These are phyloP conservation scores for Peromyscus californicus DNA, from an alignment of 2,113 vertebrate species.

Conservation along the genomic window DNA sequence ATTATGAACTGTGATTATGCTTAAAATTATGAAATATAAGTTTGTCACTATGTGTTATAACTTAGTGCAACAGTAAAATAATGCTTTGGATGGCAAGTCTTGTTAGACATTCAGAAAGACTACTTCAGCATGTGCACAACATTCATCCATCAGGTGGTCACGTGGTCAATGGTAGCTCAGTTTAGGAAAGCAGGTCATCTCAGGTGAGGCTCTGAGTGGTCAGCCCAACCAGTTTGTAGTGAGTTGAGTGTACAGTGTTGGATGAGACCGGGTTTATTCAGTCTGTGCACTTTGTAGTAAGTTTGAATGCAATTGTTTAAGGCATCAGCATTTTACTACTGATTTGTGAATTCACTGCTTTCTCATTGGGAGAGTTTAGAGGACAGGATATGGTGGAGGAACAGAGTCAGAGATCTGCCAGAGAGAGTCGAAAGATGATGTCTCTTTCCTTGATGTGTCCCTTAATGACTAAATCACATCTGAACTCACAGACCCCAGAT, in stretches of 20 bases:
- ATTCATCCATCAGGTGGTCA: neutral
- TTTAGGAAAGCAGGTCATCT: neutral
- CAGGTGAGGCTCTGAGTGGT: too few relatives aligned
- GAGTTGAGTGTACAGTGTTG: neutral
- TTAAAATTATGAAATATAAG: neutral
- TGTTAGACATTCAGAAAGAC: neutral
- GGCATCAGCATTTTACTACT: accelerated
- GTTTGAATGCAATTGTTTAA: neutral
- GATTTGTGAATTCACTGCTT: neutral
- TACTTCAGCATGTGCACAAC: too few relatives aligned
- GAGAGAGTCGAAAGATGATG: too few relatives aligned
- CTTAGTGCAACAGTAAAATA: neutral
- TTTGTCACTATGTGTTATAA: neutral
- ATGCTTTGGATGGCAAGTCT: too few relatives aligned
- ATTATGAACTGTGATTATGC: neutral
- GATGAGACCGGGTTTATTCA: accelerated
- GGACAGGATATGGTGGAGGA: accelerated
- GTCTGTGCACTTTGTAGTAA: neutral
- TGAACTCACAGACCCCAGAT: neutral
- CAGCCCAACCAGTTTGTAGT: accelerated
- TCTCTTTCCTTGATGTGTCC: neutral
- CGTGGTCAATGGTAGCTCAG: accelerated
- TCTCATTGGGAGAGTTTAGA: too few relatives aligned
- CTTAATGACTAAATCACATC: accelerated
- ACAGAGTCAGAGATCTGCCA: neutral